A percentile compares a stretch with the other conserved stretches of the same genome.
Conservation (phyloP, 2,797 vertebrate species). For the Macroramphosus scolopax region DNA sequence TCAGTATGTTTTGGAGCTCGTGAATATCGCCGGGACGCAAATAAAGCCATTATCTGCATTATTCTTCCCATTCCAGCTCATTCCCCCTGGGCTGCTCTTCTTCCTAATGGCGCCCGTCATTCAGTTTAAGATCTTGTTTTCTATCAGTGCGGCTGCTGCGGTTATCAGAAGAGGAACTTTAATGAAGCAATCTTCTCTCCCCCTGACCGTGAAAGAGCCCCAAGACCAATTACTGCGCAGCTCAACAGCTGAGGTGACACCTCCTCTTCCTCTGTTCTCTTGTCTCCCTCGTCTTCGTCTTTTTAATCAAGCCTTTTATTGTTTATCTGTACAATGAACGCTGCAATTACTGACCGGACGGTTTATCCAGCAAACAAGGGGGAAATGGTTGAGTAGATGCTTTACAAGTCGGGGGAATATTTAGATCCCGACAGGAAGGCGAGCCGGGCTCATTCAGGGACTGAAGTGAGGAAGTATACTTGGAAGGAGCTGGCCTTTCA, state of each 20-base stretch:
- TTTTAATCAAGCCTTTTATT: constrained; percentile 68
- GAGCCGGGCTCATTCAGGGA: constrained; percentile 37
- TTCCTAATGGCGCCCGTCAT: constrained; percentile 52
- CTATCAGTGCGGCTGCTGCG: constrained; percentile 52
- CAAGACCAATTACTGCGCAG: constrained; percentile 73
- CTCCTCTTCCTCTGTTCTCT: constrained; percentile 61
- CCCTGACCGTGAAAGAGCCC: constrained; percentile 72
- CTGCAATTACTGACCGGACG: constrained; percentile 65
- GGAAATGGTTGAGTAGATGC: constrained; percentile 39
- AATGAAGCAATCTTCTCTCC: constrained; percentile 79
- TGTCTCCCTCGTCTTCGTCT: constrained; percentile 62
- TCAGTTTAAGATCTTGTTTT: constrained; percentile 67
- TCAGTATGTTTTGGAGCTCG: constrained; percentile 47
- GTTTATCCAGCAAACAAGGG: constrained; percentile 54
- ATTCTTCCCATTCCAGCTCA: constrained; percentile 56
- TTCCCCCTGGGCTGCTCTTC: constrained; percentile 31
- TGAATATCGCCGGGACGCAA: constrained; percentile 51
- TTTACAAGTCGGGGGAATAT: constrained; percentile 36
- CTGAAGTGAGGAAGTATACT: constrained; percentile 31
- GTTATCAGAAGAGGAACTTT: constrained; percentile 75
- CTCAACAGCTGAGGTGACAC: constrained; percentile 60
- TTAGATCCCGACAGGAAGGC: constrained; percentile 37
- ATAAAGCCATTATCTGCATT: constrained; percentile 67
- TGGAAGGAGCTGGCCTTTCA: constrained; percentile 25
- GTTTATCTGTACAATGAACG: constrained; percentile 64